Percentiles rank a stretch among this genome's conserved stretches.
phyloP scores from a whole-genome alignment of 2,797 vertebrate genomes.

The Danio jaintianensis region DNA sequence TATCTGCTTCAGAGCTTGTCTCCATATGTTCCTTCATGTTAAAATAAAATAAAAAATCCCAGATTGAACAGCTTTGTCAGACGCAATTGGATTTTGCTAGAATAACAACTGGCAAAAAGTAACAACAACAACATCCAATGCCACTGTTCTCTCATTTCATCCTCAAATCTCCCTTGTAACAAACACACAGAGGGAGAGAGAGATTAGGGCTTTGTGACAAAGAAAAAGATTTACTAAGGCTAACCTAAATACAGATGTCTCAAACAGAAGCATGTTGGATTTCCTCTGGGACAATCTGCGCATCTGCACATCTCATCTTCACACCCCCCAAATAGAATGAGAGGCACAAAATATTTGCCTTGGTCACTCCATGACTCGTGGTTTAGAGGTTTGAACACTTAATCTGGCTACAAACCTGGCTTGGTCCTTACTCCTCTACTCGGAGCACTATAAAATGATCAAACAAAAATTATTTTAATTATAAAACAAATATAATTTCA shows the following conservation, averaged over 20 bases:
- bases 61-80: conserved; percentile 73
- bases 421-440: background rate
- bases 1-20: conserved; percentile 69
- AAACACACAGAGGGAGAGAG: conserved; percentile 51
- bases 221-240: conserved; percentile 73
- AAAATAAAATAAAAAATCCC: conserved; percentile 65
- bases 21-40: conserved; percentile 74
- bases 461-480: no score
- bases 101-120: conserved; percentile 54
- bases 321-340: conserved; percentile 23
- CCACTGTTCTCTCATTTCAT: conserved; percentile 66
- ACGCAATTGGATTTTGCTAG: conserved; percentile 67
- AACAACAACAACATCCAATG: conserved; percentile 59
- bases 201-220: conserved; percentile 79
- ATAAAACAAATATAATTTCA: no score
- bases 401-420: background rate
- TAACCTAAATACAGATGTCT: conserved; percentile 78
- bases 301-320: conserved; percentile 4
- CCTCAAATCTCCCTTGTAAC: conserved; percentile 67
- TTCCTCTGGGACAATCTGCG: conserved; percentile 71
- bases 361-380: background rate
- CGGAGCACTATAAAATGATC: background rate
- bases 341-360: conserved; percentile 15
- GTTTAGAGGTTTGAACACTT: background rate
- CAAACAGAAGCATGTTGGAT: conserved; percentile 64